These are phyloP conservation scores for Falco rusticolus DNA, from an alignment of 2,797 vertebrate species.

Conservation along the genomic window DNA sequence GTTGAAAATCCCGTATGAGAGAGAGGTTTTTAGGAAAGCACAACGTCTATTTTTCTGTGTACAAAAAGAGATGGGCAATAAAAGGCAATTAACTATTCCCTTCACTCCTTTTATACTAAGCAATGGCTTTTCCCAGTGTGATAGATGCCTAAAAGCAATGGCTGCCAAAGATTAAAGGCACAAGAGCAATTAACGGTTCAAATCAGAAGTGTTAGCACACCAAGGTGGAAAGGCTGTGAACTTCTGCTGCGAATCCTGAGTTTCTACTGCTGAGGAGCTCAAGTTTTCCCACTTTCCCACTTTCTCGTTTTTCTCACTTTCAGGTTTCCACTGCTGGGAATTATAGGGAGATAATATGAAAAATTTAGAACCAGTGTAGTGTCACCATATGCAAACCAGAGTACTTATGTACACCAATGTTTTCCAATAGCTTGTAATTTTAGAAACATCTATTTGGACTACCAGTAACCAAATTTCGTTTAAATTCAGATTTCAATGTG, in stretches of 20 bases:
- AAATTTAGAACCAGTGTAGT: not conserved
- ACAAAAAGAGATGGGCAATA: not conserved
- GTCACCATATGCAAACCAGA: not conserved
- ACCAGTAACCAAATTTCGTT: not conserved
- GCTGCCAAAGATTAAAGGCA: not conserved
- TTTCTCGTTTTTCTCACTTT: conserved; percentile 51
- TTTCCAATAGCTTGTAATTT: not conserved
- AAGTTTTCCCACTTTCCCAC: conserved; percentile 15
- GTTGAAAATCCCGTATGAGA: not conserved
- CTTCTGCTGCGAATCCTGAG: not conserved
- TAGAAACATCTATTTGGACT: not conserved
- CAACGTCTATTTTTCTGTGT: not conserved
- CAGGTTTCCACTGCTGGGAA: conserved; percentile 17
- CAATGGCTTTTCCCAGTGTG: not conserved
- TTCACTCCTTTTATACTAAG: not conserved
- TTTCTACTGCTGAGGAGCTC: conserved; percentile 45
- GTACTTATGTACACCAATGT: not conserved
- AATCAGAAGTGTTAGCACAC: conserved; percentile 23
- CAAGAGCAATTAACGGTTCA: conserved; percentile 65
- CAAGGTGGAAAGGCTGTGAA: conserved; percentile 34
- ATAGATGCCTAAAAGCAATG: not conserved
- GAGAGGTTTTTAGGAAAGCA: not conserved
- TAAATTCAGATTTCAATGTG: not conserved
- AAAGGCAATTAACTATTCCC: not conserved
- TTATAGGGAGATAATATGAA: not conserved